Evolutionary conservation across 2,113 vertebrate species (phyloP).

Genomic region (Phylloscopus trochilus): DNA sequence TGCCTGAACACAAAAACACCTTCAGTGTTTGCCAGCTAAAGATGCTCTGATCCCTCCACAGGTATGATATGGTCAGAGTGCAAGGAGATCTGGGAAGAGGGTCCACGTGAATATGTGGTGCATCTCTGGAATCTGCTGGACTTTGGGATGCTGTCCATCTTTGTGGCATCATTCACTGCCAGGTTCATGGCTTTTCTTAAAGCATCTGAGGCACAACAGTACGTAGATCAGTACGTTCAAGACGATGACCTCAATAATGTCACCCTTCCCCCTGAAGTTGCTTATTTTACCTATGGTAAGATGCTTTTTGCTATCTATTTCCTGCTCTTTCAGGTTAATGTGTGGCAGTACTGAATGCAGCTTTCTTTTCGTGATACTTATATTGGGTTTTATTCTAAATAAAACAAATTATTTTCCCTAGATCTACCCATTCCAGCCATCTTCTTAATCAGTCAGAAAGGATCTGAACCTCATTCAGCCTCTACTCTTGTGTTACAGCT

Average conservation of each 20-base stretch:
- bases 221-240: conserved; percentile 88
- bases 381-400: background rate
- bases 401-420: background rate
- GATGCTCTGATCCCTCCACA: background rate
- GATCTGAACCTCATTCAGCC: background rate
- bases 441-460: background rate
- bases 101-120: conserved; percentile 89
- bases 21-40: background rate
- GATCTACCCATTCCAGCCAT: background rate
- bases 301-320: background rate
- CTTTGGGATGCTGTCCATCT: conserved; percentile 97
- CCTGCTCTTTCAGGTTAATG: background rate
- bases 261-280: conserved; percentile 90
- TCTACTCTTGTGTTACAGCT: background rate
- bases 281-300: conserved; percentile 94
- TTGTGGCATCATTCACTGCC: conserved; percentile 92
- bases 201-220: conserved; percentile 91
- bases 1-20: background rate
- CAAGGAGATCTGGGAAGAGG: conserved; percentile 96
- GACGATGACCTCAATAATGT: conserved; percentile 85
- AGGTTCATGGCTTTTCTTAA: conserved; percentile 97
- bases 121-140: conserved; percentile 97
- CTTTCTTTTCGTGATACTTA: background rate
- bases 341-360: background rate
- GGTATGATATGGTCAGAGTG: conserved; percentile 99